phyloP scores from a whole-genome alignment of 2,888 invertebrate genomes.

The Brassicogethes aeneus region DNA sequence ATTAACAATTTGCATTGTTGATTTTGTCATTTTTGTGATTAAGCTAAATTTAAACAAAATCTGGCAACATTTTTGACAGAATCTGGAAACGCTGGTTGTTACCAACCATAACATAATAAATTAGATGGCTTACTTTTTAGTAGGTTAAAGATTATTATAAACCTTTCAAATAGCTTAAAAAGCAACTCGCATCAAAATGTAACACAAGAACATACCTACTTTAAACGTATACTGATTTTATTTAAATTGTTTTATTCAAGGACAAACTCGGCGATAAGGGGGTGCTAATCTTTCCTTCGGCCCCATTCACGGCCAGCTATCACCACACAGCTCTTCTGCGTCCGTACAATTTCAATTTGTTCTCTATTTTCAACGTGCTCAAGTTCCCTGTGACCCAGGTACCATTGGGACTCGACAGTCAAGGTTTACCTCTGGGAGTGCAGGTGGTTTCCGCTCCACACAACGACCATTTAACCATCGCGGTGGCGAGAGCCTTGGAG shows the following conservation, averaged over 20 bases:
- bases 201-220: too few species aligned
- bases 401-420: constrained; percentile 62
- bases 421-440: constrained; percentile 69
- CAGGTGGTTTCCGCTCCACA: constrained; percentile 67
- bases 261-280: constrained; percentile 67
- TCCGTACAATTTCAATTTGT: constrained; percentile 78
- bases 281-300: constrained; percentile 74
- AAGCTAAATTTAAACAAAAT: too few species aligned
- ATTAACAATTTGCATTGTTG: too few species aligned
- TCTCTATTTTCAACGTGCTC: constrained; percentile 76
- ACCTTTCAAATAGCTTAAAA: too few species aligned
- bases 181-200: too few species aligned
- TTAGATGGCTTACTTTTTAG: too few species aligned
- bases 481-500: constrained; percentile 64
- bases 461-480: constrained; percentile 63
- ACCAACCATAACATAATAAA: too few species aligned
- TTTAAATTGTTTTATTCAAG: constrained; percentile 36
- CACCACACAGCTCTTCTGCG: constrained; percentile 71
- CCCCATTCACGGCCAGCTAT: constrained; percentile 70
- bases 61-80: too few species aligned
- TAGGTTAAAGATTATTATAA: too few species aligned
- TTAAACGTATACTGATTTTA: too few species aligned
- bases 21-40: too few species aligned
- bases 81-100: too few species aligned
- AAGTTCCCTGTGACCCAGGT: constrained; percentile 78